Percentiles rank a stretch among this genome's conserved stretches.
Conservation (phyloP, 2,888 invertebrate genomes). For the Pilophorus perplexus region DNA sequence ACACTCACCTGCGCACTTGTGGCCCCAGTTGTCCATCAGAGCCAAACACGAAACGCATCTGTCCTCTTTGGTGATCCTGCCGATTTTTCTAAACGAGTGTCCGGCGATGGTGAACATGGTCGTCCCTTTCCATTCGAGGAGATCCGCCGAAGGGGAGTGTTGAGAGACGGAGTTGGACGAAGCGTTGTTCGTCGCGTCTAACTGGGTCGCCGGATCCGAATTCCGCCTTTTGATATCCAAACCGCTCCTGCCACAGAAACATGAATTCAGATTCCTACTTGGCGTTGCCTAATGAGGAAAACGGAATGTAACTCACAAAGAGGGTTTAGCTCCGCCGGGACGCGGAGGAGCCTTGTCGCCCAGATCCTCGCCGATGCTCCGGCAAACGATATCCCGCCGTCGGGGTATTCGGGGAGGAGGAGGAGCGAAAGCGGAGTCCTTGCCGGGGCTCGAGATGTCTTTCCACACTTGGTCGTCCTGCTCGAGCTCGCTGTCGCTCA, state of each 20-base stretch:
- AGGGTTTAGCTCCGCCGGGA: conserved; percentile 26
- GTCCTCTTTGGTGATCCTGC: conserved; percentile 75
- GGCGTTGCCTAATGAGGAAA: conserved; percentile 6
- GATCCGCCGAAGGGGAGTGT: conserved; percentile 48
- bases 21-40: conserved; percentile 72
- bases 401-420: conserved; percentile 55
- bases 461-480: conserved; percentile 47
- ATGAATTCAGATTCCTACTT: too few relatives aligned
- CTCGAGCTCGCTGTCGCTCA: conserved; percentile 56
- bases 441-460: conserved; percentile 17
- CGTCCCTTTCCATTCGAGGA: conserved; percentile 60
- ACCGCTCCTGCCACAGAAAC: not conserved
- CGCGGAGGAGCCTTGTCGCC: conserved; percentile 15
- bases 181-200: conserved; percentile 20
- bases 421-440: conserved; percentile 22
- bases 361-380: conserved; percentile 56
- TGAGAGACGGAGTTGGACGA: conserved; percentile 38
- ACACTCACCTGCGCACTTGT: conserved; percentile 62
- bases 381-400: conserved; percentile 52
- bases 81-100: conserved; percentile 68
- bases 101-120: conserved; percentile 69
- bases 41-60: conserved; percentile 77
- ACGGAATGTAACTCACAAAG: conserved; percentile 30
- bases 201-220: conserved; percentile 65
- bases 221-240: conserved; percentile 59